Conservation (phyloP, 1,140 invertebrate genomes). For the Callitettix versicolor region DNA sequence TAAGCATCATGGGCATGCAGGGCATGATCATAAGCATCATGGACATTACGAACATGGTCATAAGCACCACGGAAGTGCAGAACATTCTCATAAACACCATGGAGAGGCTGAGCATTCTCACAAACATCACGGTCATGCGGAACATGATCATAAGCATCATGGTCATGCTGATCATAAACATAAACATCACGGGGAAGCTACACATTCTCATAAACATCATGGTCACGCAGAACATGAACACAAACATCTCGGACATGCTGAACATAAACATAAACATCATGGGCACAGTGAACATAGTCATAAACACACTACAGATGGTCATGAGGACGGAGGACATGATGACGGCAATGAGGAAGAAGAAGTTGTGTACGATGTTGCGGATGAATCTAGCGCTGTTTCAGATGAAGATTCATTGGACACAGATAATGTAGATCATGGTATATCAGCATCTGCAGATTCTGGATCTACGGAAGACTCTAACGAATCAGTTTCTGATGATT, state of each 20-base stretch:
- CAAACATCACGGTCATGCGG: constrained; percentile 7
- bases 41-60: not conserved
- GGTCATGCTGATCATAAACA: not conserved
- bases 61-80: constrained; percentile 1
- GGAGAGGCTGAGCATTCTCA: constrained; percentile 6
- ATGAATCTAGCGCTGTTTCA: too few species aligned
- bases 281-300: constrained; percentile 4
- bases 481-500: too few species aligned
- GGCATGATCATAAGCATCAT: constrained; percentile 4
- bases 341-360: too few species aligned
- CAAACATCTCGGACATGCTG: constrained; percentile 2
- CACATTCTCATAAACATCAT: not conserved
- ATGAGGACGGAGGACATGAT: too few species aligned
- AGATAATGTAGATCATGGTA: too few species aligned
- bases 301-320: not conserved
- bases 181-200: not conserved
- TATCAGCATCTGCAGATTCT: too few species aligned
- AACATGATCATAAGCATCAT: constrained; percentile 8
- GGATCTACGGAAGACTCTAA: too few species aligned
- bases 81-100: constrained; percentile 5
- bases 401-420: too few species aligned
- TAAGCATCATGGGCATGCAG: not conserved
- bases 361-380: too few species aligned
- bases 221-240: not conserved
- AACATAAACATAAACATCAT: constrained; percentile 4